phyloP scores from a whole-genome alignment of 2,797 vertebrate species.

The Chloroceryle amazona region DNA sequence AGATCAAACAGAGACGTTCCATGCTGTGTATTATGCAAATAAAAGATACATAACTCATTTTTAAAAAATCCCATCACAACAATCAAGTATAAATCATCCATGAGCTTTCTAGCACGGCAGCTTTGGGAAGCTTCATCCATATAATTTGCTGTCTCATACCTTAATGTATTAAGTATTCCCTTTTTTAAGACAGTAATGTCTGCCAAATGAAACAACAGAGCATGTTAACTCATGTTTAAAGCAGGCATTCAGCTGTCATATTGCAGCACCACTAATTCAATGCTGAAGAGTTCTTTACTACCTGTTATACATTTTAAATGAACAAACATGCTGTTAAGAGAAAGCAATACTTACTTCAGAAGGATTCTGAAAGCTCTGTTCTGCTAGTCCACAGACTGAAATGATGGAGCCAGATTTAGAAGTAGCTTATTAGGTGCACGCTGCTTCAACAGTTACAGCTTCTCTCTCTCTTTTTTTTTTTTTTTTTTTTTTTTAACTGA shows the following conservation, averaged over 20 bases:
- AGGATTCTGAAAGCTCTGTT: conserved; percentile 38
- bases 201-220: conserved; percentile 59
- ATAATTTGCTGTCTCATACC: conserved; percentile 21
- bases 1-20: conserved; percentile 37
- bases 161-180: conserved; percentile 38
- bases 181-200: conserved; percentile 51
- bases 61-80: neutral
- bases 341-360: conserved; percentile 64
- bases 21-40: conserved; percentile 50
- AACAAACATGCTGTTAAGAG: neutral
- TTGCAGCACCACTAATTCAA: conserved; percentile 45
- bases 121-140: neutral
- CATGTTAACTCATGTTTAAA: conserved; percentile 55
- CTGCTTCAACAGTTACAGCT: conserved; percentile 67
- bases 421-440: conserved; percentile 67
- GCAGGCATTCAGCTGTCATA: conserved; percentile 44
- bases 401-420: conserved; percentile 61
- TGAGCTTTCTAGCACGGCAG: conserved; percentile 29
- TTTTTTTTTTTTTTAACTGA: conserved; percentile 9
- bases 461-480: conserved; percentile 35
- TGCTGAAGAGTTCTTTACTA: conserved; percentile 21
- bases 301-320: conserved; percentile 44
- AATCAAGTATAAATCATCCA: conserved; percentile 23
- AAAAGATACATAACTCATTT: conserved; percentile 22
- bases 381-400: conserved; percentile 60